A percentile compares a stretch with the other conserved stretches of the same genome.
These are phyloP conservation scores for Pectinophora gossypiella DNA, from an alignment of 1,140 invertebrate genomes.

Conservation along the genomic window DNA sequence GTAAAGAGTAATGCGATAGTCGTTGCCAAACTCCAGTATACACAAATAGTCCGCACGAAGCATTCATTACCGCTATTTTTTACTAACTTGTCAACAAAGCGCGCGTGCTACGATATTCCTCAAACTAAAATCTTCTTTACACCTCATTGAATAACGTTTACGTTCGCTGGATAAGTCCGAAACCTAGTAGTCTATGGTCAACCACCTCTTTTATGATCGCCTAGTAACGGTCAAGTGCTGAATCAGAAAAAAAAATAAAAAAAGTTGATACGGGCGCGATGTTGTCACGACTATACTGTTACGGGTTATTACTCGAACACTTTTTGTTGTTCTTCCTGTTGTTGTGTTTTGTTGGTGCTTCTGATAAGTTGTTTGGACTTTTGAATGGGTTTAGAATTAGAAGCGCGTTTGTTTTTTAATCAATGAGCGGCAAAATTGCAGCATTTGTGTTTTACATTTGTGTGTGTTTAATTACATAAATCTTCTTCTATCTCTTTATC, in stretches of 20 bases:
- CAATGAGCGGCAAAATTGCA: too few species aligned
- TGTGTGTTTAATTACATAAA: too few species aligned
- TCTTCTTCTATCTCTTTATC: too few species aligned
- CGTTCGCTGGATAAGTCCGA: background rate
- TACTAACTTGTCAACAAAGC: background rate
- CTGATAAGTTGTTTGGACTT: too few species aligned
- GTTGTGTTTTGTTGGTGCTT: too few species aligned
- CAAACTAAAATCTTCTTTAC: background rate
- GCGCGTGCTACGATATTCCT: background rate
- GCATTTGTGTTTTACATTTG: too few species aligned
- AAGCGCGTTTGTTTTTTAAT: too few species aligned
- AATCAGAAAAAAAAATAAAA: constrained; percentile 31
- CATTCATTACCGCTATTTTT: background rate
- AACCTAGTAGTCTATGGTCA: constrained; percentile 31
- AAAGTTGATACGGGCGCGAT: background rate
- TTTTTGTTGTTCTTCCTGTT: background rate
- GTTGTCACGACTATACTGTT: background rate
- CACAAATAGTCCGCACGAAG: too few species aligned
- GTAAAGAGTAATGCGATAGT: too few species aligned
- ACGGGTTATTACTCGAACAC: background rate
- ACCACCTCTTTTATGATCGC: constrained; percentile 44
- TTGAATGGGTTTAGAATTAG: too few species aligned
- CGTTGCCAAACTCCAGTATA: too few species aligned
- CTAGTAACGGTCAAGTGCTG: constrained; percentile 42
- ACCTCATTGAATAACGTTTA: background rate